These are phyloP conservation scores for Galerucella pusilla DNA, from an alignment of 2,888 invertebrate genomes.

Conservation along the genomic window DNA sequence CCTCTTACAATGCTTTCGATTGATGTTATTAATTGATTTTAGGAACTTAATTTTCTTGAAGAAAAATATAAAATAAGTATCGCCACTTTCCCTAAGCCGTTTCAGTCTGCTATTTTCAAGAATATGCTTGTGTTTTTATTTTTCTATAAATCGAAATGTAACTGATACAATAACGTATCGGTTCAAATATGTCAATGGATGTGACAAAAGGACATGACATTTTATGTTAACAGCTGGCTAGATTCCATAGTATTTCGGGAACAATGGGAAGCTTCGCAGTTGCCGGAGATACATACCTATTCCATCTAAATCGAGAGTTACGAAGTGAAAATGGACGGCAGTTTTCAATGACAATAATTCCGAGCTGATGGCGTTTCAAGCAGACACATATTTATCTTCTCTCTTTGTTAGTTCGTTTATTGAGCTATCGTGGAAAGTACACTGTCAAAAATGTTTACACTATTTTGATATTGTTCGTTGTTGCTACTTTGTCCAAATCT, in stretches of 20 bases:
- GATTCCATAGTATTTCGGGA: conserved; percentile 26
- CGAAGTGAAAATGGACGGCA: conserved; percentile 29
- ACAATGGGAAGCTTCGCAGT: conserved; percentile 24
- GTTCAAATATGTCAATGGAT: conserved; percentile 27
- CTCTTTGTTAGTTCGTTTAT: conserved; percentile 1
- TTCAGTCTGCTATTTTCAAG: no score
- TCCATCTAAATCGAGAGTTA: conserved; percentile 29
- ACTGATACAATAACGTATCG: conserved; percentile 3
- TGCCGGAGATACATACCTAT: conserved; percentile 28
- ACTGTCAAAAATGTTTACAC: neutral
- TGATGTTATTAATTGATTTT: no score
- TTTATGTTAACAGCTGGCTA: conserved; percentile 24
- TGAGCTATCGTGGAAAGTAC: neutral
- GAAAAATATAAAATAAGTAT: no score
- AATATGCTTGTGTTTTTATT: no score
- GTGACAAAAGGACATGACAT: conserved; percentile 26
- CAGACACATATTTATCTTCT: conserved; percentile 18
- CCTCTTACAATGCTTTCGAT: no score
- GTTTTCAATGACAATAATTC: conserved; percentile 22
- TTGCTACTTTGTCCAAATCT: no score
- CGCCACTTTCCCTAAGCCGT: no score
- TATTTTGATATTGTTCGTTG: no score
- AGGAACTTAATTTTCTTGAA: no score
- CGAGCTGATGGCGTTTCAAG: conserved; percentile 7
- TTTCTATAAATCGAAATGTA: no score